Evolutionary conservation across 2,888 invertebrate species (phyloP).

Genomic region (Leucoma salicis): DNA sequence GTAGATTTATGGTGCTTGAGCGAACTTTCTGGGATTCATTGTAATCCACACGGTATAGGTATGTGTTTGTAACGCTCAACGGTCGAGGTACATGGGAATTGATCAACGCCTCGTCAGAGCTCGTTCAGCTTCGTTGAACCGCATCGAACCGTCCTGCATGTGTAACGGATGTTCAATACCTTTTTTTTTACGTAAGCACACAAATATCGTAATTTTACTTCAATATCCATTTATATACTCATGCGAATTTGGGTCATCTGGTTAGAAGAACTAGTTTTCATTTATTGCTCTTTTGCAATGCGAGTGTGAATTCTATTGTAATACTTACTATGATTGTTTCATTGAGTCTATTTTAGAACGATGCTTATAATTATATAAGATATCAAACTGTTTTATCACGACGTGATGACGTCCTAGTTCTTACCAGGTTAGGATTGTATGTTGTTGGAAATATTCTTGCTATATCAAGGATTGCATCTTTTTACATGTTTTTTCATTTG

Average conservation of each 20-base stretch:
- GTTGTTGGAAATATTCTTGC: neutral
- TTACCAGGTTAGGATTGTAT: slow-evolving; percentile 2
- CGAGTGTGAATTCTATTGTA: slow-evolving; percentile 56
- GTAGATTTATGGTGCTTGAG: slow-evolving; percentile 41
- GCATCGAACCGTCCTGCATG: slow-evolving; percentile 65
- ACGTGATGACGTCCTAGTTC: slow-evolving; percentile 16
- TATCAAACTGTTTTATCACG: slow-evolving; percentile 15
- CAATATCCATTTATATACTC: slow-evolving; percentile 30
- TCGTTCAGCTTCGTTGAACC: slow-evolving; percentile 78
- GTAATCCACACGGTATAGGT: slow-evolving; percentile 15
- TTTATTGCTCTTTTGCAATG: slow-evolving; percentile 48
- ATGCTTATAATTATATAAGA: slow-evolving; percentile 34
- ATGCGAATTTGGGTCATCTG: slow-evolving; percentile 47
- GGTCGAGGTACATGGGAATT: slow-evolving; percentile 39
- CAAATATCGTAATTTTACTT: slow-evolving; percentile 31
- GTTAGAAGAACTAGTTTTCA: slow-evolving; percentile 43
- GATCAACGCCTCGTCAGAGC: slow-evolving; percentile 49
- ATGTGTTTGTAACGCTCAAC: slow-evolving; percentile 25
- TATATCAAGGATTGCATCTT: too few species aligned
- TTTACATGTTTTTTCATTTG: too few species aligned
- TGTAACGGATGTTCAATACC: slow-evolving; percentile 72
- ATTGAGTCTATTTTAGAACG: slow-evolving; percentile 31
- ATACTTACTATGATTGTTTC: slow-evolving; percentile 39
- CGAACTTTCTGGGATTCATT: slow-evolving; percentile 43
- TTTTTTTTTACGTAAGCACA: slow-evolving; percentile 43